Evolutionary conservation across 2,888 invertebrate genomes (phyloP).

Genomic region (Ornithoptera alexandrae): DNA sequence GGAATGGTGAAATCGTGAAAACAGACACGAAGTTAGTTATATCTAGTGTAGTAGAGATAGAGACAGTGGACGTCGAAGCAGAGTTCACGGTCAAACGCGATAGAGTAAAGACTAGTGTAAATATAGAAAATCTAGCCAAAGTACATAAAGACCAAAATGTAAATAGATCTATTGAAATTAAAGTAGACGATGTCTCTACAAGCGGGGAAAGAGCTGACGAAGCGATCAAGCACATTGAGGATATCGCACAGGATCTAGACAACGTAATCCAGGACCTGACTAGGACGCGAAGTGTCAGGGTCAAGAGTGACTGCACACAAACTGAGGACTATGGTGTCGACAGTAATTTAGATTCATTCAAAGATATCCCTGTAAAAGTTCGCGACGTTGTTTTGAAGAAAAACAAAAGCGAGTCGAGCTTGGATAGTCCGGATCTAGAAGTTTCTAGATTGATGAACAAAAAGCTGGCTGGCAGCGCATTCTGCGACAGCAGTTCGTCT

Average conservation of each 20-base stretch:
- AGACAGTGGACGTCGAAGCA: constrained; percentile 49
- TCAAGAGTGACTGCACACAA: constrained; percentile 46
- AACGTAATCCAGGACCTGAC: constrained; percentile 61
- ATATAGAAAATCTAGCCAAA: constrained; percentile 40
- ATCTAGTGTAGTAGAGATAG: constrained; percentile 47
- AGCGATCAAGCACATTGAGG: constrained; percentile 62
- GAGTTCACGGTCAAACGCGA: constrained; percentile 51
- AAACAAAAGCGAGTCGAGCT: constrained; percentile 74
- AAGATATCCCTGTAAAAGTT: constrained; percentile 61
- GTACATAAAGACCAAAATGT: constrained; percentile 49
- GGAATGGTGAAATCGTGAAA: constrained; percentile 44
- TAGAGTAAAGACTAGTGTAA: constrained; percentile 41
- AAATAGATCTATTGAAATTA: constrained; percentile 44
- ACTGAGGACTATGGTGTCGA: constrained; percentile 39
- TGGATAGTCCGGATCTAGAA: constrained; percentile 77
- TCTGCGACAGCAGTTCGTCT: constrained; percentile 71
- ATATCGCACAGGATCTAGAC: constrained; percentile 66
- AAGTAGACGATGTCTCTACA: constrained; percentile 22
- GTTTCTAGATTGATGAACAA: constrained; percentile 74
- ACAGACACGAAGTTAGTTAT: constrained; percentile 55
- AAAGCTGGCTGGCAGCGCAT: constrained; percentile 57
- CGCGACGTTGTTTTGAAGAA: constrained; percentile 73
- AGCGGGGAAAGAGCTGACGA: constrained; percentile 44
- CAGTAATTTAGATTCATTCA: constrained; percentile 43
- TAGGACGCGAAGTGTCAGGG: constrained; percentile 42